Conservation (phyloP, 37 sponge, comb jelly and placozoan genomes). For the Mnemiopsis leidyi region DNA sequence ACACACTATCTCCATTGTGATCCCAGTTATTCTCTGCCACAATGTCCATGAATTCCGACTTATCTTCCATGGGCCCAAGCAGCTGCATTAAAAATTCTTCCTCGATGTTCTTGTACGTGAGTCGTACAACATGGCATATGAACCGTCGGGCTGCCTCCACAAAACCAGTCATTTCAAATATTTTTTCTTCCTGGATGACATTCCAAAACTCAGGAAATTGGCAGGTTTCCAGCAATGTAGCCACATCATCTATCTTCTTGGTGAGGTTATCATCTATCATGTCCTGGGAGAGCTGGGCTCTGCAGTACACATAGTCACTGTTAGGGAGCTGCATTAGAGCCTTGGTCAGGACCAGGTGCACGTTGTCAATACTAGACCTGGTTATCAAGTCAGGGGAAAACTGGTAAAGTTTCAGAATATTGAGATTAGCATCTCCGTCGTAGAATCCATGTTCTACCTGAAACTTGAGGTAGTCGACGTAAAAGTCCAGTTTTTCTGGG, state of each 20-base stretch:
- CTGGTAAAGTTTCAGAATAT: slow-evolving; percentile 59
- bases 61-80: neutral
- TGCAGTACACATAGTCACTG: slow-evolving; percentile 54
- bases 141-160: slow-evolving; percentile 1
- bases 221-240: slow-evolving; percentile 49
- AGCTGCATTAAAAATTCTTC: slow-evolving; percentile 13
- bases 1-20: slow-evolving; percentile 16
- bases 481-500: slow-evolving; percentile 57
- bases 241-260: slow-evolving; percentile 61
- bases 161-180: slow-evolving; percentile 25
- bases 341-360: slow-evolving; percentile 25
- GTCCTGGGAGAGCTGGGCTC: slow-evolving; percentile 46
- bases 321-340: slow-evolving; percentile 56
- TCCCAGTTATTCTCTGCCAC: slow-evolving; percentile 2
- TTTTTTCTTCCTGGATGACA: slow-evolving; percentile 54
- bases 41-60: neutral
- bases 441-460: slow-evolving; percentile 53
- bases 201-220: slow-evolving; percentile 64
- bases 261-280: slow-evolving; percentile 62
- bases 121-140: slow-evolving; percentile 18
- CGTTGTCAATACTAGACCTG: slow-evolving; percentile 36
- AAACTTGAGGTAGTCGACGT: slow-evolving; percentile 49
- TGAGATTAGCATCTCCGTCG: slow-evolving; percentile 50
- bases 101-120: slow-evolving; percentile 39
- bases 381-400: slow-evolving; percentile 37